Conservation (phyloP, 2,888 invertebrate species). For the Tachina grossa region DNA sequence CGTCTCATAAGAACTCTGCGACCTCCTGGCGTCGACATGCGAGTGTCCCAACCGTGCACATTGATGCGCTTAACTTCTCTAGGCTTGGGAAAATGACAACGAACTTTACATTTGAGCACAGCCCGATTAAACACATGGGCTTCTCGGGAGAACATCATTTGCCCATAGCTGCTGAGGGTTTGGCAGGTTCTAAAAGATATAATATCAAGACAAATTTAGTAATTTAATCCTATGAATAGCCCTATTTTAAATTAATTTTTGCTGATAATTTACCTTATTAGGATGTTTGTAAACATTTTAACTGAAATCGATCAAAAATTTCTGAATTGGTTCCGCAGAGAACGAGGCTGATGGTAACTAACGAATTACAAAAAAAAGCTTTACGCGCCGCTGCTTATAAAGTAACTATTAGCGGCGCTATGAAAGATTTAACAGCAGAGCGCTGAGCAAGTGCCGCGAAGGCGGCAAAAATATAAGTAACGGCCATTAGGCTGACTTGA, state of each 20-base stretch:
- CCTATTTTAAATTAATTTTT: neutral
- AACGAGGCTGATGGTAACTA: neutral
- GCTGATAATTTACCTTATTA: constrained; percentile 74
- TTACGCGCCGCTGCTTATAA: too few species aligned
- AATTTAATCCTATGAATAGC: too few species aligned
- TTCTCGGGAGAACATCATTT: constrained; percentile 75
- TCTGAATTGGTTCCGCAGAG: neutral
- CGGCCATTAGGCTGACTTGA: too few species aligned
- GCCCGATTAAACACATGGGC: constrained; percentile 79
- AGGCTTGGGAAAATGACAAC: constrained; percentile 88
- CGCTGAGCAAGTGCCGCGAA: too few species aligned
- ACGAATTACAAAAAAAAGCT: neutral
- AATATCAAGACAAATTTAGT: neutral
- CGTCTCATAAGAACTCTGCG: constrained; percentile 89
- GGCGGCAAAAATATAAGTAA: too few species aligned
- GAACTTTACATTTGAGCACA: constrained; percentile 78
- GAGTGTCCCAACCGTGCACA: constrained; percentile 87
- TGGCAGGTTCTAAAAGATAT: constrained; percentile 73
- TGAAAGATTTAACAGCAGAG: too few species aligned
- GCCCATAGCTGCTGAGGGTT: constrained; percentile 72
- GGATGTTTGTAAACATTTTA: constrained; percentile 76
- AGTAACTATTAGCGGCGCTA: too few species aligned
- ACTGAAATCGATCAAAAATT: neutral
- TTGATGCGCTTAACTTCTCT: constrained; percentile 88
- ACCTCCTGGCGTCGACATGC: constrained; percentile 88